A percentile compares a stretch with the other conserved stretches of the same genome.
These are phyloP conservation scores for Gallinago stenura DNA, from an alignment of 2,797 vertebrate species.

Conservation along the genomic window DNA sequence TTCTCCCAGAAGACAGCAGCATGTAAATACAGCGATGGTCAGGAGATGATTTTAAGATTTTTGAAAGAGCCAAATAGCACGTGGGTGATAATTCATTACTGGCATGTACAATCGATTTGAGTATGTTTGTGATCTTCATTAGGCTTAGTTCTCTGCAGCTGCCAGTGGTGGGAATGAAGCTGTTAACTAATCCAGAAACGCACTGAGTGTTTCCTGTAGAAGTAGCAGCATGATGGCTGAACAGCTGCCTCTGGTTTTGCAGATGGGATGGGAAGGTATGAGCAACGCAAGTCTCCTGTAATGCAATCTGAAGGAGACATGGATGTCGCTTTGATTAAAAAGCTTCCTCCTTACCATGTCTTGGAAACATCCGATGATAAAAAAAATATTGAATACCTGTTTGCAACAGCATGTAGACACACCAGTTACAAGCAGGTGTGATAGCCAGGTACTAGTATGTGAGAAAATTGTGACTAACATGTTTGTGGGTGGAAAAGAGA, in stretches of 20 bases:
- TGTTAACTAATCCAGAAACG: not conserved
- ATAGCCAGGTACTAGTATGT: not conserved
- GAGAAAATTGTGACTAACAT: not conserved
- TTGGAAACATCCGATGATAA: not conserved
- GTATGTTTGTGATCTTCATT: not conserved
- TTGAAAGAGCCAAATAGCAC: not conserved
- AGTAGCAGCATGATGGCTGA: not conserved
- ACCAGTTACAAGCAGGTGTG: not conserved
- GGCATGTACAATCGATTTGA: not conserved
- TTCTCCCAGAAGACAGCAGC: not conserved
- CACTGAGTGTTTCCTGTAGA: not conserved
- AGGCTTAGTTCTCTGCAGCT: not conserved
- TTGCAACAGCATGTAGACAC: not conserved
- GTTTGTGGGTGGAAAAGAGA: not conserved
- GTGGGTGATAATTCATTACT: not conserved
- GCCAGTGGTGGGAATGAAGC: not conserved
- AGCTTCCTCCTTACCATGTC: not conserved
- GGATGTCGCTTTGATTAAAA: not conserved
- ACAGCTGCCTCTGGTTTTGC: not conserved
- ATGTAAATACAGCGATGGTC: rapidly evolving
- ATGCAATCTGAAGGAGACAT: not conserved
- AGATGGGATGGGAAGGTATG: not conserved
- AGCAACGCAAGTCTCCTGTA: not conserved
- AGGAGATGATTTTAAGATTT: not conserved
- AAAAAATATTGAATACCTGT: not conserved